phyloP scores from a whole-genome alignment of 1,140 invertebrate species.

The Acyrthosiphon pisum region DNA sequence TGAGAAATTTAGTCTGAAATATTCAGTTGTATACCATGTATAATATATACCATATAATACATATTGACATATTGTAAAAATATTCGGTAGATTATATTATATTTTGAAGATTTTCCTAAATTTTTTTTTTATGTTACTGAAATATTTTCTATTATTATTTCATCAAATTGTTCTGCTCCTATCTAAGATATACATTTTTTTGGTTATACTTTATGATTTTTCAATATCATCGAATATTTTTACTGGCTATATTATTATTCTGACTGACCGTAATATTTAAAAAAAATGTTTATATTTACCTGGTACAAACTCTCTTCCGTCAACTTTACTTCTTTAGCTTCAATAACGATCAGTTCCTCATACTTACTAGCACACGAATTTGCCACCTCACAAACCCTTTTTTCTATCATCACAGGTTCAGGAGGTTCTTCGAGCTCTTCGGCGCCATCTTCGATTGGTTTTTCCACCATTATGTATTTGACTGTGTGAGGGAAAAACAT shows the following conservation, averaged over 20 bases:
- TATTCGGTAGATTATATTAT: not conserved
- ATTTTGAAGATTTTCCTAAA: not conserved
- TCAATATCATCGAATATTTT: not conserved
- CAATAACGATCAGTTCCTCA: slow-evolving; percentile 57
- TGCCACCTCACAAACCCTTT: slow-evolving; percentile 21
- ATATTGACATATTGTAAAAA: not conserved
- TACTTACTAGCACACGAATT: slow-evolving; percentile 51
- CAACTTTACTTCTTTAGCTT: slow-evolving; percentile 59
- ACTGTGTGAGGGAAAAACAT: slow-evolving; percentile 61
- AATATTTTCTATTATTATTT: not conserved
- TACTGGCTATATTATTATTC: not conserved
- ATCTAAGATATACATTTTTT: not conserved
- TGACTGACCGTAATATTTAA: not conserved
- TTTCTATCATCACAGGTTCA: slow-evolving; percentile 56
- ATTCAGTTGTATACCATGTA: not conserved
- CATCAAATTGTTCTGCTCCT: not conserved
- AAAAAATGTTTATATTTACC: slow-evolving; percentile 50
- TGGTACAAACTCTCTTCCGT: slow-evolving; percentile 58
- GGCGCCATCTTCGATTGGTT: slow-evolving; percentile 55
- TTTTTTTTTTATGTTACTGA: not conserved
- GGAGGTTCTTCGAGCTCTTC: slow-evolving; percentile 57
- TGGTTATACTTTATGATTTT: not conserved
- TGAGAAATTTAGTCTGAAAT: not conserved
- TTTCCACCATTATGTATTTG: slow-evolving; percentile 54
- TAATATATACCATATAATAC: too few species aligned